Conservation (phyloP, 2,113 vertebrate genomes). For the Arenaria interpres region DNA sequence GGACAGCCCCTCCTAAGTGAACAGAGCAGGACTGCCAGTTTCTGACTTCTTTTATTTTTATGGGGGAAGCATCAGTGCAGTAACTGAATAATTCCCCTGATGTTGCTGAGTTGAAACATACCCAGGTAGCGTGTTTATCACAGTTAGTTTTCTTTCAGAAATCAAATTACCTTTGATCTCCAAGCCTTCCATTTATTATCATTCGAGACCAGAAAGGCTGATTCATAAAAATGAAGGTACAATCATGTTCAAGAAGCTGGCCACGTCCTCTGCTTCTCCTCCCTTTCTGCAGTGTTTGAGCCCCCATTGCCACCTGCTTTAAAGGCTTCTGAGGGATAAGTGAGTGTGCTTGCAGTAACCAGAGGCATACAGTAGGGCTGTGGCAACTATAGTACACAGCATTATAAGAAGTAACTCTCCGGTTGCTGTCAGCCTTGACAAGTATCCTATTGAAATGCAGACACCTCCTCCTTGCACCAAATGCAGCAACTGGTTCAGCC, state of each 20-base stretch:
- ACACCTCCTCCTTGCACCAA: background rate
- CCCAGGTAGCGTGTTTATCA: background rate
- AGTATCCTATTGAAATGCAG: constrained; percentile 18
- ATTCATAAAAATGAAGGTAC: background rate
- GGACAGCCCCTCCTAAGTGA: background rate
- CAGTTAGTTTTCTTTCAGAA: background rate
- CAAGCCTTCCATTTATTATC: background rate
- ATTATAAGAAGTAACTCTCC: background rate
- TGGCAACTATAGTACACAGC: background rate
- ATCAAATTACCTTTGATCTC: constrained; percentile 27
- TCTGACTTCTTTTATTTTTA: background rate
- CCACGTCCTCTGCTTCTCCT: background rate
- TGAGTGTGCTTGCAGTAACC: background rate
- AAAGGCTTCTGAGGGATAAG: background rate
- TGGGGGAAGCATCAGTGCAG: background rate
- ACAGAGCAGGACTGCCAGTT: background rate
- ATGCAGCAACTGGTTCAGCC: background rate
- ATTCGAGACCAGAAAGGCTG: background rate
- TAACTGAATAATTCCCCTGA: background rate
- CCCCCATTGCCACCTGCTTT: background rate
- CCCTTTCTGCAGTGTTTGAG: background rate
- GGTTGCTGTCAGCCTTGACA: constrained; percentile 26
- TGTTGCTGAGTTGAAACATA: background rate
- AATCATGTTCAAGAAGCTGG: background rate
- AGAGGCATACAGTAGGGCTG: background rate